These are phyloP conservation scores for Daboia siamensis DNA, from an alignment of 2,113 vertebrate species.

Conservation along the genomic window DNA sequence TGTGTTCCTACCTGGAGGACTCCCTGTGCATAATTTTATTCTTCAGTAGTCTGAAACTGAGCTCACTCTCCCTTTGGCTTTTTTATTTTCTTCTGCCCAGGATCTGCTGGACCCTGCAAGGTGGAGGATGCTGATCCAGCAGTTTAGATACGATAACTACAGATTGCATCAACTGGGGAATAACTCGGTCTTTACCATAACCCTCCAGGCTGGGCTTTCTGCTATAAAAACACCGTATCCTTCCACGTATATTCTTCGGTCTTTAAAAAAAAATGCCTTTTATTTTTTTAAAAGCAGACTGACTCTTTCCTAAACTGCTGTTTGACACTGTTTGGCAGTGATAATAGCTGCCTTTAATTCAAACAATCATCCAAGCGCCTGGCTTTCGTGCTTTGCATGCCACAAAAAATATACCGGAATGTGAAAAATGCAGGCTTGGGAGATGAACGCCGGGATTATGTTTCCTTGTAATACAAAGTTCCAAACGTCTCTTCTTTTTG, in stretches of 20 bases:
- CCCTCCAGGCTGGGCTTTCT: constrained; percentile 95
- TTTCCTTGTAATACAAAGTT: neutral
- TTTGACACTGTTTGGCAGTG: neutral
- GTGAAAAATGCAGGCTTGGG: neutral
- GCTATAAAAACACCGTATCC: constrained; percentile 99
- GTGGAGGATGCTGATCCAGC: constrained; percentile 98
- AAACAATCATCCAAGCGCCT: neutral
- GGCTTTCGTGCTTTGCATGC: neutral
- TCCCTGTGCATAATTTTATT: neutral
- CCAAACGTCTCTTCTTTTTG: neutral
- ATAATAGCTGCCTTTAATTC: neutral
- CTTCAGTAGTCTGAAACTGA: neutral
- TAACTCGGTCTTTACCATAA: constrained; percentile 98
- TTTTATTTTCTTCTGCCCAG: constrained; percentile 62
- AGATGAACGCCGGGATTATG: too few relatives aligned
- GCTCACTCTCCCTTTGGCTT: constrained; percentile 7
- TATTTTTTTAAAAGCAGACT: too few relatives aligned
- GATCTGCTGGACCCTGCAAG: constrained; percentile 97
- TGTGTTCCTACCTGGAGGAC: neutral
- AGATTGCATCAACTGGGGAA: constrained; percentile 98
- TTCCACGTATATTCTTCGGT: constrained; percentile 32
- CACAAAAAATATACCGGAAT: neutral
- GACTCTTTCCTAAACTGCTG: neutral
- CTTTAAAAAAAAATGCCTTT: neutral
- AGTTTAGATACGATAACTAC: constrained; percentile 99